Evolutionary conservation across 2,797 vertebrate genomes (phyloP).

Genomic region (Coranthus polyacanthus): DNA sequence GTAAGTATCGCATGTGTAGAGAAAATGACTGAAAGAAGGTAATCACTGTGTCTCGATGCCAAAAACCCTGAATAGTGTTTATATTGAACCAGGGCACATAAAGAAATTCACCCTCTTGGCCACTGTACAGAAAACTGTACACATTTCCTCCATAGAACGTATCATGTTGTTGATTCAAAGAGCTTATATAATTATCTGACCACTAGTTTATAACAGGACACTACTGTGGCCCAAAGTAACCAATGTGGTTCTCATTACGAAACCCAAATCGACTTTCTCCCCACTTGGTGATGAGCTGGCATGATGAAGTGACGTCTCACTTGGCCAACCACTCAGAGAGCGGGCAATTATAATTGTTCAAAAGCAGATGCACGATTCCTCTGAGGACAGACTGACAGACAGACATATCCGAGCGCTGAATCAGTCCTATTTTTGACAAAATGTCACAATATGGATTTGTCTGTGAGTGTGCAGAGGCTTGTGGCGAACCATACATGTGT

Average conservation of each 20-base stretch:
- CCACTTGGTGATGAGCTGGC: constrained; percentile 60
- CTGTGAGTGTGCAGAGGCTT: constrained; percentile 20
- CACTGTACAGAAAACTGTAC: constrained; percentile 13
- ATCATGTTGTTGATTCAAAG: constrained; percentile 55
- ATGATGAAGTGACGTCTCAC: constrained; percentile 60
- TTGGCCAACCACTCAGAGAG: constrained; percentile 46
- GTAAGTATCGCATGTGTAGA: background rate
- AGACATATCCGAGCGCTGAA: constrained; percentile 31
- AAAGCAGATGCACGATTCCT: constrained; percentile 29
- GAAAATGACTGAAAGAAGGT: constrained; percentile 24
- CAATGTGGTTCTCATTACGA: constrained; percentile 61
- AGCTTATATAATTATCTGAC: constrained; percentile 50
- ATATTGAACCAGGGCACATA: constrained; percentile 6
- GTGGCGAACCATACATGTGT: constrained; percentile 27
- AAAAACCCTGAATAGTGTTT: constrained; percentile 32
- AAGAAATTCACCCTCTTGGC: constrained; percentile 12
- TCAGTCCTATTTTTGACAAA: constrained; percentile 40
- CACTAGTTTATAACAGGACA: constrained; percentile 64
- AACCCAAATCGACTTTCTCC: constrained; percentile 54
- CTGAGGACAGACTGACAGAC: constrained; percentile 28
- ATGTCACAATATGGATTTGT: constrained; percentile 27
- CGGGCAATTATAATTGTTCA: constrained; percentile 50
- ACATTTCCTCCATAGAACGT: constrained; percentile 24
- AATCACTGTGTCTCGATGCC: constrained; percentile 9
- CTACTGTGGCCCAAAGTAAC: constrained; percentile 55